A percentile compares a stretch with the other conserved stretches of the same genome.
phyloP scores from a whole-genome alignment of 1,140 invertebrate species.

The Pristionchus pacificus region DNA sequence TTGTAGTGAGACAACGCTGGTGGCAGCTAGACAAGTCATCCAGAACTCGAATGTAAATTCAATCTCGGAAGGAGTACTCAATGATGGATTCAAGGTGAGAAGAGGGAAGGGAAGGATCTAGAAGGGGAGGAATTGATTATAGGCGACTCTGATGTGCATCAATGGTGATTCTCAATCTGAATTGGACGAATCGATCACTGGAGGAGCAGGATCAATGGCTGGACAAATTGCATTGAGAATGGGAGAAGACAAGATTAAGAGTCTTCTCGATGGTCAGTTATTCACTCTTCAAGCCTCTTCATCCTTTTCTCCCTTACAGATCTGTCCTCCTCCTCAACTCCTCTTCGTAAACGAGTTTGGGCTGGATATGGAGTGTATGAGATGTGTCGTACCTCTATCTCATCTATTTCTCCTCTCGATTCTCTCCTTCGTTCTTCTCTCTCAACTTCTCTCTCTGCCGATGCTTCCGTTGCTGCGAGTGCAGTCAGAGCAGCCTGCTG shows the following conservation, averaged over 20 bases:
- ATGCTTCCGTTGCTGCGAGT: background rate
- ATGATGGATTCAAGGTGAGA: background rate
- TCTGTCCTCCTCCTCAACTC: background rate
- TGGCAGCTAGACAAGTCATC: background rate
- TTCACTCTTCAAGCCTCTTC: too few species aligned
- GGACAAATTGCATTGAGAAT: background rate
- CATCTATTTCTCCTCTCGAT: background rate
- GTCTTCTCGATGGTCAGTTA: background rate
- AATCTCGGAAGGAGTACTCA: background rate
- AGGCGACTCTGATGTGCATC: background rate
- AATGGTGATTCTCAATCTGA: background rate
- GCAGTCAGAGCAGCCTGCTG: background rate
- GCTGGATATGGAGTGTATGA: background rate
- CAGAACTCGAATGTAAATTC: background rate
- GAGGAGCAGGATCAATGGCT: background rate
- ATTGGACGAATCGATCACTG: background rate
- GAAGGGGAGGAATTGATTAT: background rate
- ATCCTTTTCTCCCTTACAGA: too few species aligned
- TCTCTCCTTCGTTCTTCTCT: background rate
- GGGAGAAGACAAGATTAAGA: background rate
- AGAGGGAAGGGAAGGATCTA: background rate
- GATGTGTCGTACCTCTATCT: background rate
- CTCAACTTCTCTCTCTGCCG: background rate
- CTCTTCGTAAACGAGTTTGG: background rate
- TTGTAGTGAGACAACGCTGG: background rate